phyloP scores from a whole-genome alignment of 2,888 invertebrate genomes.

The Synergus itoensis region DNA sequence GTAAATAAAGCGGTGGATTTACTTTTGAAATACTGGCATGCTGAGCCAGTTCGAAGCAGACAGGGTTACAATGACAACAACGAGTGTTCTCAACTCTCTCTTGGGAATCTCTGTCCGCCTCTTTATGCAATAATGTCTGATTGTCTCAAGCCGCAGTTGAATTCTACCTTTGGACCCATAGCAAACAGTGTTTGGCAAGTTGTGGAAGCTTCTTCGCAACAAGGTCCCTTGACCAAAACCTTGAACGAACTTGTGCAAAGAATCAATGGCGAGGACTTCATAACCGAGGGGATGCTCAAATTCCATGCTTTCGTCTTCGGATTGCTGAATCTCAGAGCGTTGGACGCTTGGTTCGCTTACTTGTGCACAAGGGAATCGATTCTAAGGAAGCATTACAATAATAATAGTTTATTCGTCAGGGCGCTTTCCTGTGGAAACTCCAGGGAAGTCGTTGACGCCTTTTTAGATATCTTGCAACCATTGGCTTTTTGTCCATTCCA shows the following conservation, averaged over 20 bases:
- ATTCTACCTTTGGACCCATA: conserved; percentile 92
- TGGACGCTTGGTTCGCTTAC: conserved; percentile 94
- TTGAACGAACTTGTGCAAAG: conserved; percentile 90
- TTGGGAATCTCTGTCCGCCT: conserved; percentile 89
- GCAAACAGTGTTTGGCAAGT: conserved; percentile 94
- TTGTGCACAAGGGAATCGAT: conserved; percentile 90
- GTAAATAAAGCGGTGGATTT: conserved; percentile 88
- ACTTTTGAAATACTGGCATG: conserved; percentile 83
- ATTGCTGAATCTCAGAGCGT: conserved; percentile 89
- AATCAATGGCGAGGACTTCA: conserved; percentile 89
- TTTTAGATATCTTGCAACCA: conserved; percentile 89
- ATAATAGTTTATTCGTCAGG: conserved; percentile 85
- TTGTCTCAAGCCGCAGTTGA: conserved; percentile 88
- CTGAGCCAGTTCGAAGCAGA: conserved; percentile 81
- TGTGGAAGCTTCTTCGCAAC: conserved; percentile 92
- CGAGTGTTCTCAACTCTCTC: conserved; percentile 86
- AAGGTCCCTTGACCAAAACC: conserved; percentile 91
- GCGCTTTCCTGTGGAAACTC: conserved; percentile 79
- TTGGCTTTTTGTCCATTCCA: conserved; percentile 89
- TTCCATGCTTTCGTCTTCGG: conserved; percentile 94
- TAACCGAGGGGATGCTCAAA: conserved; percentile 90
- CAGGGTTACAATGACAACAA: conserved; percentile 79
- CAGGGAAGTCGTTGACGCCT: conserved; percentile 83
- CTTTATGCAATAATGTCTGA: conserved; percentile 91
- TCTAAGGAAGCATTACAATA: conserved; percentile 88